A percentile compares a stretch with the other conserved stretches of the same genome.
These are phyloP conservation scores for Leptothorax acervorum DNA, from an alignment of 2,888 invertebrate genomes.

Conservation along the genomic window DNA sequence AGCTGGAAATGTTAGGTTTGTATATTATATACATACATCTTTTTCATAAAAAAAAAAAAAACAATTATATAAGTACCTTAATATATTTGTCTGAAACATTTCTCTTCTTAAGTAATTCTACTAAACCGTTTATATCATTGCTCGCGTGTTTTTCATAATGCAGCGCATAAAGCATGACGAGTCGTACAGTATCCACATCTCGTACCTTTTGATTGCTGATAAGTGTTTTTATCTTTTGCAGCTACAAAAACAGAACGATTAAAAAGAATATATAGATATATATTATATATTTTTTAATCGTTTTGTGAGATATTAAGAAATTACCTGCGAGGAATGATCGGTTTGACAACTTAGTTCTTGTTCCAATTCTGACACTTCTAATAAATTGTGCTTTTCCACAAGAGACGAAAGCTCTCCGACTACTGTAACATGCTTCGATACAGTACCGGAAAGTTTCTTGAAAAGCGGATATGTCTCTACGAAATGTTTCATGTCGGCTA, in stretches of 20 bases:
- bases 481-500: conserved; percentile 99
- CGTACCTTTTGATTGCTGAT: conserved; percentile 91
- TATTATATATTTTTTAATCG: neutral
- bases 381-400: conserved; percentile 91
- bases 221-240: conserved; percentile 89
- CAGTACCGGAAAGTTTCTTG: conserved; percentile 98
- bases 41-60: neutral
- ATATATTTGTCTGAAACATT: conserved; percentile 89
- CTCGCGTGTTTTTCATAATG: conserved; percentile 96
- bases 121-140: conserved; percentile 92
- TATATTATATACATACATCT: conserved; percentile 8
- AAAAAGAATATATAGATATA: neutral
- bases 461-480: conserved; percentile 99
- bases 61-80: conserved; percentile 78
- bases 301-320: conserved; percentile 27
- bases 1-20: conserved; percentile 83
- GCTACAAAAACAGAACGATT: conserved; percentile 67
- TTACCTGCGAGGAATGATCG: conserved; percentile 91
- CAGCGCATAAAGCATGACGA: conserved; percentile 97
- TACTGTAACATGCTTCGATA: conserved; percentile 98
- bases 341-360: conserved; percentile 97
- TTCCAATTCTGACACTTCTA: conserved; percentile 97
- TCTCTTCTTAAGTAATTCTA: conserved; percentile 91
- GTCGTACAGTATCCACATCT: conserved; percentile 93
- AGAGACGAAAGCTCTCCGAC: conserved; percentile 97